Conservation (phyloP, 2,888 invertebrate species). For the Augiades crinisus region DNA sequence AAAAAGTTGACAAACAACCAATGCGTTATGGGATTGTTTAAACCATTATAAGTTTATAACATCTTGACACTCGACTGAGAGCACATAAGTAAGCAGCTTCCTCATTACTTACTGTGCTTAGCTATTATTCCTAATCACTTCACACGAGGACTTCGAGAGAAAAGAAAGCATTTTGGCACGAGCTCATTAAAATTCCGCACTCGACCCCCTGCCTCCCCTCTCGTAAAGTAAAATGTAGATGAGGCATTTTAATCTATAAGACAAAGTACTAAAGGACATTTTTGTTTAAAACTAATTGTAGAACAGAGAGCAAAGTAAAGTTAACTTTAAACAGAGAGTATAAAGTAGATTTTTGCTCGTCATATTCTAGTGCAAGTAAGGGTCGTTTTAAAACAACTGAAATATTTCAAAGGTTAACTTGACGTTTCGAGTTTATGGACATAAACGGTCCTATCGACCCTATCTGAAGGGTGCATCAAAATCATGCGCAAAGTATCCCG, state of each 20-base stretch:
- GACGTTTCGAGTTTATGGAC: conserved; percentile 28
- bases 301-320: too few species aligned
- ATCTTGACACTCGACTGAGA: too few species aligned
- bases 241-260: conserved; percentile 6
- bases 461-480: conserved; percentile 19
- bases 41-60: too few species aligned
- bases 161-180: conserved; percentile 46
- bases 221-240: background rate
- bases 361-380: background rate
- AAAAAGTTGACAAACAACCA: too few species aligned
- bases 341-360: conserved; percentile 7
- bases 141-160: conserved; percentile 8
- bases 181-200: conserved; percentile 43
- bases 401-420: conserved; percentile 28
- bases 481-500: background rate
- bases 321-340: too few species aligned
- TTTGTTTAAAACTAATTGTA: too few species aligned
- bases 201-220: background rate
- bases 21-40: too few species aligned
- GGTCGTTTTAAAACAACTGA: conserved; percentile 14
- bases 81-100: too few species aligned
- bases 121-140: conserved; percentile 11
- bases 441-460: conserved; percentile 8
- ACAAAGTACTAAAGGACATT: conserved; percentile 1
- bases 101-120: background rate